Conservation (phyloP, 2,797 vertebrate species). For the Clarias fuscus region DNA sequence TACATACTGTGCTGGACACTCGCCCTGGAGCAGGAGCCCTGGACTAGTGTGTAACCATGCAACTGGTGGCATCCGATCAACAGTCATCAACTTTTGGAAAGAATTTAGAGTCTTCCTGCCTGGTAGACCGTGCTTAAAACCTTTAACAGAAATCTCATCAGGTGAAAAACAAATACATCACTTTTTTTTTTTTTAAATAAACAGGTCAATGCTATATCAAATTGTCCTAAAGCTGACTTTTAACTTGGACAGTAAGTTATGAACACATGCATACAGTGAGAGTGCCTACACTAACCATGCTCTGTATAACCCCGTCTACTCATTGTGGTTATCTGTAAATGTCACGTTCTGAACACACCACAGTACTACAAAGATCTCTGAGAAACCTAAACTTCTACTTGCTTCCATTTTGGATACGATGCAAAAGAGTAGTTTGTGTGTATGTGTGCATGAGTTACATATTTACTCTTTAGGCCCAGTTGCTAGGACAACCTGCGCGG, state of each 20-base stretch:
- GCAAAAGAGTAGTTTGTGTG: neutral
- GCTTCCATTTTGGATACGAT: neutral
- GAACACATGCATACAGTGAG: too few relatives aligned
- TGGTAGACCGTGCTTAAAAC: neutral
- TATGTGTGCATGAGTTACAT: slow-evolving; percentile 22
- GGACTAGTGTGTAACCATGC: neutral
- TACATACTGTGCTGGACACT: too few relatives aligned
- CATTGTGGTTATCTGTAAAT: too few relatives aligned
- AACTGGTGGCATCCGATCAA: neutral
- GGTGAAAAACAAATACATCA: neutral
- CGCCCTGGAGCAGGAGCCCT: too few relatives aligned
- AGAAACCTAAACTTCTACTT: neutral
- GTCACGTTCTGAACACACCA: neutral
- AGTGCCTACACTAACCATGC: neutral
- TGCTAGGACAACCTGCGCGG: slow-evolving; percentile 68
- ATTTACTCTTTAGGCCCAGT: slow-evolving; percentile 54
- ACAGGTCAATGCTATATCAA: neutral
- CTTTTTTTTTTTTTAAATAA: neutral
- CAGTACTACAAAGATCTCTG: neutral
- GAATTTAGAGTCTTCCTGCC: neutral
- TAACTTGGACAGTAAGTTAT: neutral
- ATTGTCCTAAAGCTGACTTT: neutral
- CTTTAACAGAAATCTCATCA: neutral
- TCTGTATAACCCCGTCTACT: neutral
- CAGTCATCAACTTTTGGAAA: neutral